phyloP scores from a whole-genome alignment of 2,113 vertebrate species.

The Isurus oxyrinchus region DNA sequence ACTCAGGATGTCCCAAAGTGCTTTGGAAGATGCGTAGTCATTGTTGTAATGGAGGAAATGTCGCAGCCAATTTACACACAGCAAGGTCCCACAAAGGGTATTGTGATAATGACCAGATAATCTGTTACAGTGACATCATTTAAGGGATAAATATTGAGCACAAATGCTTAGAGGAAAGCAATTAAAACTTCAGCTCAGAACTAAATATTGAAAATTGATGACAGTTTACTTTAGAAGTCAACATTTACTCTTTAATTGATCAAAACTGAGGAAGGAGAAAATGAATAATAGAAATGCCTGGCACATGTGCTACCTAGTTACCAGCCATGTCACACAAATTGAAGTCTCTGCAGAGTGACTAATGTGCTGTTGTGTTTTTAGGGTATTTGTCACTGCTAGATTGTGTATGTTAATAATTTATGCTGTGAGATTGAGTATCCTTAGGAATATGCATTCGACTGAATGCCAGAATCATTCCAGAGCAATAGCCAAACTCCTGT shows the following conservation, averaged over 20 bases:
- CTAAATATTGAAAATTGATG: neutral
- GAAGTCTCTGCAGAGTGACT: neutral
- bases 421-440: neutral
- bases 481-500: neutral
- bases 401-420: neutral
- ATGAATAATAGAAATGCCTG: neutral
- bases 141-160: neutral
- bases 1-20: neutral
- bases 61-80: neutral
- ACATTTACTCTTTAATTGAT: neutral
- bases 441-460: neutral
- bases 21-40: too few species aligned
- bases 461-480: neutral
- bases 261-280: neutral
- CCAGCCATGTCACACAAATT: neutral
- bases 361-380: neutral
- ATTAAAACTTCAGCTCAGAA: neutral
- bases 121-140: neutral
- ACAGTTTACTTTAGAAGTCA: neutral
- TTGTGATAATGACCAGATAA: neutral
- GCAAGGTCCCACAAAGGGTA: neutral
- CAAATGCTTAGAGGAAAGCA: neutral
- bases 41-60: neutral
- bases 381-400: neutral
- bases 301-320: neutral